These are phyloP conservation scores for Eudyptes chrysolophus DNA, from an alignment of 2,113 vertebrate species.

Conservation along the genomic window DNA sequence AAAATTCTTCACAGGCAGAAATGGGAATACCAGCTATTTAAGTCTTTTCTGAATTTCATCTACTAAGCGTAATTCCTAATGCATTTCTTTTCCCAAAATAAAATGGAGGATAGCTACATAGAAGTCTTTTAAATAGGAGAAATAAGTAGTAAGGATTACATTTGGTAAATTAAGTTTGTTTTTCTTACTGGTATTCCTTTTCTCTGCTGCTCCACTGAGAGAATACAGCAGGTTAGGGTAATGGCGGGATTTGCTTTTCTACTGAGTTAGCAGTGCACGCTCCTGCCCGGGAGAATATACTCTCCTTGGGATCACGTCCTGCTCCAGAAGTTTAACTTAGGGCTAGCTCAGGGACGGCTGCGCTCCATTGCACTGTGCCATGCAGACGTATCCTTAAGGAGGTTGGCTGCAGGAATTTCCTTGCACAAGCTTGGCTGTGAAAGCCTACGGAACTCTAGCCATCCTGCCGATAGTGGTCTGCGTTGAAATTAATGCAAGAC, in stretches of 20 bases:
- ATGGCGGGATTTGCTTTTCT: neutral
- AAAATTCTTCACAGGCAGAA: neutral
- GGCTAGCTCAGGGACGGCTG: neutral
- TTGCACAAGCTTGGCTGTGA: neutral
- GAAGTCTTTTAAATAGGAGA: neutral
- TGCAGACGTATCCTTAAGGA: neutral
- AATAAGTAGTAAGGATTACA: neutral
- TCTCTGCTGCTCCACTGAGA: neutral
- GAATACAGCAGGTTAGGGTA: neutral
- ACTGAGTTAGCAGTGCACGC: neutral
- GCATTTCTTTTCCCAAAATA: neutral
- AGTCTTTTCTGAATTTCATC: neutral
- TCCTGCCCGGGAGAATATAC: neutral
- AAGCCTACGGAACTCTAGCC: neutral
- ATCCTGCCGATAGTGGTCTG: neutral
- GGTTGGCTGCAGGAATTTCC: neutral
- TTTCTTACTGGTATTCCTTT: neutral
- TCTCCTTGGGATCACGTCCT: neutral
- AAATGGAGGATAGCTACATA: neutral
- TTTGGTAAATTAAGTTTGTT: neutral
- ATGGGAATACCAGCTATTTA: neutral
- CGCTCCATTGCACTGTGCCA: neutral
- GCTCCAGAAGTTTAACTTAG: neutral
- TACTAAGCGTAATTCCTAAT: neutral
- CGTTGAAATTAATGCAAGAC: neutral